Evolutionary conservation across 2,888 invertebrate genomes (phyloP).

Genomic region (Zaprionus bogoriensis): DNA sequence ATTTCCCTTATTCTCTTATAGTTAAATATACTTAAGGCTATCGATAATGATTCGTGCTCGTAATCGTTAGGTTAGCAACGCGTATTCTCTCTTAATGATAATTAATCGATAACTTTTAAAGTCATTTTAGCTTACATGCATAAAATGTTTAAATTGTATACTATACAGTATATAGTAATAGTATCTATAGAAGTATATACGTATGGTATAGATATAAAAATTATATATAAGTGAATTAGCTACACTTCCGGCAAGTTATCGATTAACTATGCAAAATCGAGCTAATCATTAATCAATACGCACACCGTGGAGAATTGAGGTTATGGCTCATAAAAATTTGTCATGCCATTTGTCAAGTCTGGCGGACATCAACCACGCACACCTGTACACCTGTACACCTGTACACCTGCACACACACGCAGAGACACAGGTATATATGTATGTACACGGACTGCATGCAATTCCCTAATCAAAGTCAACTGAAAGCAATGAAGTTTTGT

Average conservation of each 20-base stretch:
- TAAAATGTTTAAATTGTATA: too few species aligned
- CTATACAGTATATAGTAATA: too few species aligned
- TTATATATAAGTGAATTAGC: too few species aligned
- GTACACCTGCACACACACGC: conserved; percentile 6
- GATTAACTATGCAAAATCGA: conserved; percentile 25
- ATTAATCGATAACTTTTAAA: too few species aligned
- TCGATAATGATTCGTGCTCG: too few species aligned
- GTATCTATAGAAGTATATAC: too few species aligned
- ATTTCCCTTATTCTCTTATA: too few species aligned
- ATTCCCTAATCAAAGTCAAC: conserved; percentile 62
- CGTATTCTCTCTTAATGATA: too few species aligned
- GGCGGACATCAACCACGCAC: conserved; percentile 33
- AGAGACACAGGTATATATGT: neutral
- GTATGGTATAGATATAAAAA: too few species aligned
- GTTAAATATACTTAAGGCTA: neutral
- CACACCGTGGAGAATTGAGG: neutral
- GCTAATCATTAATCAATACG: conserved; percentile 45
- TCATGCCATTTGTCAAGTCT: conserved; percentile 52
- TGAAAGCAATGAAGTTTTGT: conserved; percentile 61
- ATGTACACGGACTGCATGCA: conserved; percentile 22
- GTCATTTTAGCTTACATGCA: too few species aligned
- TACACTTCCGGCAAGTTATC: conserved; percentile 7
- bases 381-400: neutral
- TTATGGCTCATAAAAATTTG: conserved; percentile 26
- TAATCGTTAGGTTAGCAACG: too few species aligned